Evolutionary conservation across 2,113 vertebrate genomes (phyloP).

Genomic region (Madoqua kirkii): DNA sequence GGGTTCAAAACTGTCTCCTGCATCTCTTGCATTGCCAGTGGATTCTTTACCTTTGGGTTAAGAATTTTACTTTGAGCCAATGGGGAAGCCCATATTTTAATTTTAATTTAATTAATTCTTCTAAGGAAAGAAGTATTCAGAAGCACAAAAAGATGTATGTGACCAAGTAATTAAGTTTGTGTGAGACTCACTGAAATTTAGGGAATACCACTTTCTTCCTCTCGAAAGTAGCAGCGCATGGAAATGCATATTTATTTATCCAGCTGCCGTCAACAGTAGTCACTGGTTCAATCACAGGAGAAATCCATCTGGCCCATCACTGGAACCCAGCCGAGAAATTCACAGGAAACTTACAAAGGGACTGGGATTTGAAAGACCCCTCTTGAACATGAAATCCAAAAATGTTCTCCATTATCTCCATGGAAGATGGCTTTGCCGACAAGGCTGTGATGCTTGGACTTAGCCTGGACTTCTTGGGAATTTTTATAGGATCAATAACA

Average conservation of each 20-base stretch:
- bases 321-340: background rate
- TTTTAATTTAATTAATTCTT: background rate
- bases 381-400: background rate
- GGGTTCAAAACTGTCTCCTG: background rate
- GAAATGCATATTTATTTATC: background rate
- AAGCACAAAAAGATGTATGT: background rate
- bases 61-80: background rate
- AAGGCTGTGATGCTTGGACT: background rate
- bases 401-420: rapidly evolving
- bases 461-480: background rate
- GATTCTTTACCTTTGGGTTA: background rate
- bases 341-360: rapidly evolving
- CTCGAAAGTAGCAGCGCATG: rapidly evolving
- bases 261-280: too few species aligned
- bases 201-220: too few species aligned
- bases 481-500: background rate
- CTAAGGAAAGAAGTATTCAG: background rate
- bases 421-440: too few species aligned
- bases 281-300: too few species aligned
- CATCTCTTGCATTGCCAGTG: background rate
- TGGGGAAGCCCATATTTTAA: background rate
- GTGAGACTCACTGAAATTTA: background rate
- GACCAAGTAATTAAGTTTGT: background rate
- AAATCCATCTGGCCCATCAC: background rate
- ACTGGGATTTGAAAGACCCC: background rate